phyloP scores from a whole-genome alignment of 2,113 vertebrate species.

The Paedocypris sp. region DNA sequence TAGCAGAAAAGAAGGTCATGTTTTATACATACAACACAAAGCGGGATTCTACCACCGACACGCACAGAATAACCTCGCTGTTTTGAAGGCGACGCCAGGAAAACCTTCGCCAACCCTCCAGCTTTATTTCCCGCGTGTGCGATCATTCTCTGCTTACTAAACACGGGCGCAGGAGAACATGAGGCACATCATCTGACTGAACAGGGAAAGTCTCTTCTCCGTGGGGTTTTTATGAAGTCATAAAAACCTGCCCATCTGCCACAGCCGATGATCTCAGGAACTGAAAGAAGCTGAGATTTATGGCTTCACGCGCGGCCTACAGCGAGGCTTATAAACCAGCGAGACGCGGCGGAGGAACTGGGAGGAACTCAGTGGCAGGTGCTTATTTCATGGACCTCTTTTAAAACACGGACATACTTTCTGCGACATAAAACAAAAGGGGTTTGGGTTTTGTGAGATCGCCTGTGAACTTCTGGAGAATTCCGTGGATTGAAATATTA shows the following conservation, averaged over 20 bases:
- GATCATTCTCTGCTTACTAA: background rate
- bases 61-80: no score
- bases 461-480: background rate
- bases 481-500: background rate
- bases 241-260: conserved; percentile 25
- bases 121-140: background rate
- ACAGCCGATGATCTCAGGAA: conserved; percentile 12
- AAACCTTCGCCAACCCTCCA: no score
- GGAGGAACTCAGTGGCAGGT: conserved; percentile 1
- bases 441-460: background rate
- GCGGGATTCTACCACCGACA: no score
- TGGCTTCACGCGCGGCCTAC: conserved; percentile 7
- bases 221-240: conserved; percentile 18
- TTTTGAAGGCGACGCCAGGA: no score
- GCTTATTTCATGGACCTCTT: background rate
- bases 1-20: no score
- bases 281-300: conserved; percentile 16
- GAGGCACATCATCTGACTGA: background rate
- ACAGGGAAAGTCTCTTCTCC: background rate
- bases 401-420: background rate
- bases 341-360: background rate
- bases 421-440: background rate
- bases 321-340: conserved; percentile 1
- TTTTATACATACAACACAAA: no score
- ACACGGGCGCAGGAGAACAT: background rate